Conservation (phyloP, 2,888 invertebrate species). For the Chelonus formosanus region DNA sequence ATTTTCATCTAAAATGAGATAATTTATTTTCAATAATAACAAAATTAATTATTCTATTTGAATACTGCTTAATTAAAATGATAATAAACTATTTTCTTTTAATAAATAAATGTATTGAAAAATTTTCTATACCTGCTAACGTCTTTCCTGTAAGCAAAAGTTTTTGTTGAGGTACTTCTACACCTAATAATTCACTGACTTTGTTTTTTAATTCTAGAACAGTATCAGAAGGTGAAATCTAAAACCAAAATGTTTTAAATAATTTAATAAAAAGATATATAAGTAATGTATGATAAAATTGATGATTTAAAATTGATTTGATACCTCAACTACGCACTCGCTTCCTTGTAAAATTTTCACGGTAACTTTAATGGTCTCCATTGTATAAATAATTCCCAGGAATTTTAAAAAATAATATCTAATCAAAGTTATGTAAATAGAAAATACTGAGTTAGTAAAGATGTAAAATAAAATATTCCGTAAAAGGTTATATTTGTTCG, state of each 20-base stretch:
- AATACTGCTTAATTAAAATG: neutral
- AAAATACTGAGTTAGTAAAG: slow-evolving; percentile 30
- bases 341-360: slow-evolving; percentile 79
- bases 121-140: slow-evolving; percentile 64
- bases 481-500: slow-evolving; percentile 47
- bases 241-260: slow-evolving; percentile 16
- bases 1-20: slow-evolving; percentile 70
- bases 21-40: neutral
- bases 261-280: slow-evolving; percentile 15
- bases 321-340: slow-evolving; percentile 72
- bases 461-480: slow-evolving; percentile 47
- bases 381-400: slow-evolving; percentile 16
- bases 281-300: slow-evolving; percentile 10
- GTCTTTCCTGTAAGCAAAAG: slow-evolving; percentile 77
- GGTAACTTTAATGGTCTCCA: slow-evolving; percentile 73
- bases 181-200: slow-evolving; percentile 72
- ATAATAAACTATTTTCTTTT: neutral
- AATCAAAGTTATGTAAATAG: slow-evolving; percentile 41
- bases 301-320: neutral
- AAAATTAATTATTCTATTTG: slow-evolving; percentile 4
- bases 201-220: slow-evolving; percentile 76
- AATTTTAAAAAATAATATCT: neutral
- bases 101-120: neutral
- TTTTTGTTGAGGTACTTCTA: slow-evolving; percentile 76
- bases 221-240: slow-evolving; percentile 64